phyloP scores from a whole-genome alignment of 2,888 invertebrate genomes.

The Drosophila mimica region DNA sequence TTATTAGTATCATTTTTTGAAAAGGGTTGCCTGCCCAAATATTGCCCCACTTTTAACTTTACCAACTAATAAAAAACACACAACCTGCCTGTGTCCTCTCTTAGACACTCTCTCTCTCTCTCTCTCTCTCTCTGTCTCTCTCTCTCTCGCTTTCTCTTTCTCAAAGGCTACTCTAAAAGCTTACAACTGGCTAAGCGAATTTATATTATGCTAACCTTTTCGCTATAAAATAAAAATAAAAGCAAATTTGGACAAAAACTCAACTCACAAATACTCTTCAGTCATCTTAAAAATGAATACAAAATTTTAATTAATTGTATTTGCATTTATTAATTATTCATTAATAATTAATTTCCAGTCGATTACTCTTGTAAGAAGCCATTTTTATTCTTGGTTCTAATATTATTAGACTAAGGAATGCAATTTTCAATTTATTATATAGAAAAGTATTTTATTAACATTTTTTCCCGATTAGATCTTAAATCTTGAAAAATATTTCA shows the following conservation, averaged over 20 bases:
- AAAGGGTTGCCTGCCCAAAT: conserved; percentile 62
- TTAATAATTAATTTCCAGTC: background rate
- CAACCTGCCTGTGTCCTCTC: background rate
- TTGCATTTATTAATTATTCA: background rate
- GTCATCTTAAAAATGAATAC: background rate
- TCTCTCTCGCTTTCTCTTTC: conserved; percentile 12
- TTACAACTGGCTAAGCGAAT: conserved; percentile 64
- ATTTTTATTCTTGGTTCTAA: background rate
- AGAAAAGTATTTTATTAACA: background rate
- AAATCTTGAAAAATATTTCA: background rate
- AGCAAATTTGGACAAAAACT: background rate
- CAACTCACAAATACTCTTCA: conserved; percentile 18
- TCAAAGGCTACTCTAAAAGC: conserved; percentile 50
- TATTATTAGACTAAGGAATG: background rate
- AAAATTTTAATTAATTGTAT: background rate
- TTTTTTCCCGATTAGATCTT: background rate
- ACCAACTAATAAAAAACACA: conserved; percentile 63
- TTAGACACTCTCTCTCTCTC: conserved; percentile 15
- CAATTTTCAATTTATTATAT: background rate
- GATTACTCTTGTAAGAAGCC: background rate
- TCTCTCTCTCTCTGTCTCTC: conserved; percentile 2
- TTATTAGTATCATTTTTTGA: conserved; percentile 81
- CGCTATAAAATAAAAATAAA: conserved; percentile 35
- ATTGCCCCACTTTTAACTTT: background rate
- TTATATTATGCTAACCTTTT: conserved; percentile 61